A percentile compares a stretch with the other conserved stretches of the same genome.
Evolutionary conservation across 2,888 invertebrate genomes (phyloP).

Genomic region (Empis livida): DNA sequence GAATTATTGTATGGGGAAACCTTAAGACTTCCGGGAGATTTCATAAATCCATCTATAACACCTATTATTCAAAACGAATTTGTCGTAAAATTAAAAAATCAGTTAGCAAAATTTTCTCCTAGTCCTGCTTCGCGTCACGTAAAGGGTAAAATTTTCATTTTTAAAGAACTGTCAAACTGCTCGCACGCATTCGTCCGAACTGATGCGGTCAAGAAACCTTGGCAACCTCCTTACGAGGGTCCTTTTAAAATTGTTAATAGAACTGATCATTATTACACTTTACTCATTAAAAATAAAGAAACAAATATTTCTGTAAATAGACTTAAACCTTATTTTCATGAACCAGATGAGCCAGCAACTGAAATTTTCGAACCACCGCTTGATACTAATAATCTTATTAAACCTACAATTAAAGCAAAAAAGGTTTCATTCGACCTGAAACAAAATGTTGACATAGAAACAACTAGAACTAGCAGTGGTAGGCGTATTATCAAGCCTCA

Average conservation of each 20-base stretch:
- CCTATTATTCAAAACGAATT: neutral
- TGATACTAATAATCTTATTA: no score
- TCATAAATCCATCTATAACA: neutral
- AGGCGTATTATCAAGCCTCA: no score
- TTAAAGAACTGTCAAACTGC: neutral
- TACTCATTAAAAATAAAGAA: neutral
- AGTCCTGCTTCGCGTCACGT: neutral
- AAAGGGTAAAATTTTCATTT: neutral
- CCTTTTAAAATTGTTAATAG: slow-evolving; percentile 12
- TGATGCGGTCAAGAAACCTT: slow-evolving; percentile 11
- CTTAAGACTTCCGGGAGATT: neutral
- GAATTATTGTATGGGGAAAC: neutral
- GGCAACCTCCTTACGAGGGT: slow-evolving; percentile 13
- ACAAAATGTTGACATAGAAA: no score
- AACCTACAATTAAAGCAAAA: no score
- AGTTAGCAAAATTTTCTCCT: neutral
- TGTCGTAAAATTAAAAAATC: neutral
- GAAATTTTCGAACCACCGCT: no score
- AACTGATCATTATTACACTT: neutral
- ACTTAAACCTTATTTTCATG: neutral
- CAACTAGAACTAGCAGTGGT: no score
- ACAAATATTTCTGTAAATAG: neutral
- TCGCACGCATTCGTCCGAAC: slow-evolving; percentile 14
- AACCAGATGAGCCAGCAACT: no score
- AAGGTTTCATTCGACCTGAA: no score